These are phyloP conservation scores for Ypsolopha scabrella DNA, from an alignment of 2,888 invertebrate genomes.

Conservation along the genomic window DNA sequence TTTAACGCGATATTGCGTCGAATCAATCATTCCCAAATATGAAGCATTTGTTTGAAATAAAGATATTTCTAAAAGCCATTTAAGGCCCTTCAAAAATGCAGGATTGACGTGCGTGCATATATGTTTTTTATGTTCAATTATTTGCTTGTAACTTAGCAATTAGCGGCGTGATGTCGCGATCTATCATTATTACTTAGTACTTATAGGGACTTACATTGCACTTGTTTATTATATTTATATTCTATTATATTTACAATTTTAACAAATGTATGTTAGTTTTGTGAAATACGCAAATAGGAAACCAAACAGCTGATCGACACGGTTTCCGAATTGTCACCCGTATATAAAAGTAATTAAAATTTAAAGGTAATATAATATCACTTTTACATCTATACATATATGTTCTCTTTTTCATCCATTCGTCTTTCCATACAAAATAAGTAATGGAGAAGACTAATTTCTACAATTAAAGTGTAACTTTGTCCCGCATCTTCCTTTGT, in stretches of 20 bases:
- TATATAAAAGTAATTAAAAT: too few relatives aligned
- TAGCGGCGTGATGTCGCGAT: constrained; percentile 40
- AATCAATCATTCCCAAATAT: neutral
- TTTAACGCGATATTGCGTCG: neutral
- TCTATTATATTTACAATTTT: too few relatives aligned
- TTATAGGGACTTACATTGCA: neutral
- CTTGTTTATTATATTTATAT: constrained; percentile 20
- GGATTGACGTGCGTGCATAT: constrained; percentile 6
- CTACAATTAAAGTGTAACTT: too few relatives aligned
- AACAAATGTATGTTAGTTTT: too few relatives aligned
- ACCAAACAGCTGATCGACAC: too few relatives aligned
- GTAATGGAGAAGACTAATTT: too few relatives aligned
- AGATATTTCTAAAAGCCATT: neutral
- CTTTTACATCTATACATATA: neutral
- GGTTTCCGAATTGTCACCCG: too few relatives aligned
- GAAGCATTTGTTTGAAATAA: constrained; percentile 2
- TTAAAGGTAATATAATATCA: too few relatives aligned
- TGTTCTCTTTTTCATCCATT: constrained; percentile 8
- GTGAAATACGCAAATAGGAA: too few relatives aligned
- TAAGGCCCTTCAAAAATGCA: neutral
- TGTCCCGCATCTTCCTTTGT: constrained; percentile 16
- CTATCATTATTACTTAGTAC: neutral
- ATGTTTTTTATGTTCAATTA: constrained; percentile 9
- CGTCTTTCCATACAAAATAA: neutral
- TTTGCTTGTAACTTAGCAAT: constrained; percentile 36